Conservation (phyloP, 2,888 invertebrate species). For the Altica lythri region DNA sequence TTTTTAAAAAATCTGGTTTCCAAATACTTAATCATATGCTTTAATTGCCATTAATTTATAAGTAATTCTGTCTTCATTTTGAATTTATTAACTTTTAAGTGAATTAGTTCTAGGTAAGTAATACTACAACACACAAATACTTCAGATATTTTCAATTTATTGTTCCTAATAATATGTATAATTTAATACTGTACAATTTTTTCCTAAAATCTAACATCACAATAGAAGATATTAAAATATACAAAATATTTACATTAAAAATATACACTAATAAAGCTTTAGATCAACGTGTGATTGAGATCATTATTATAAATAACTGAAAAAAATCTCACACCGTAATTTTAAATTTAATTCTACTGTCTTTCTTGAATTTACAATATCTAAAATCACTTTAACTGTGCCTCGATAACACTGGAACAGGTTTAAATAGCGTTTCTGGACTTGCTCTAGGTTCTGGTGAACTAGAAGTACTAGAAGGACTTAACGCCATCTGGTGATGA, state of each 20-base stretch:
- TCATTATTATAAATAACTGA: conserved; percentile 4
- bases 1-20: no score
- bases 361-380: no score
- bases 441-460: conserved; percentile 53
- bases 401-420: conserved; percentile 53
- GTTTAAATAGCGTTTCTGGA: conserved; percentile 52
- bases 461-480: conserved; percentile 58
- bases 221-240: conserved; percentile 28
- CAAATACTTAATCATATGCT: no score
- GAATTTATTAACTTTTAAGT: no score
- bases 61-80: no score
- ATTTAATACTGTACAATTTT: conserved; percentile 36
- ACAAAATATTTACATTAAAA: conserved; percentile 31
- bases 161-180: conserved; percentile 18
- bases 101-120: not conserved
- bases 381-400: conserved; percentile 47
- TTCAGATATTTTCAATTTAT: conserved; percentile 1
- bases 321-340: not conserved
- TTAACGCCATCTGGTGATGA: conserved; percentile 47
- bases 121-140: not conserved
- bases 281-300: conserved; percentile 16
- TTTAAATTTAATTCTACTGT: no score
- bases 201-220: conserved; percentile 34
- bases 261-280: conserved; percentile 23
- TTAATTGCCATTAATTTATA: no score